Base-by-base conservation (phyloP, 2,888 invertebrate species). In the Chesias legatella region DNA sequence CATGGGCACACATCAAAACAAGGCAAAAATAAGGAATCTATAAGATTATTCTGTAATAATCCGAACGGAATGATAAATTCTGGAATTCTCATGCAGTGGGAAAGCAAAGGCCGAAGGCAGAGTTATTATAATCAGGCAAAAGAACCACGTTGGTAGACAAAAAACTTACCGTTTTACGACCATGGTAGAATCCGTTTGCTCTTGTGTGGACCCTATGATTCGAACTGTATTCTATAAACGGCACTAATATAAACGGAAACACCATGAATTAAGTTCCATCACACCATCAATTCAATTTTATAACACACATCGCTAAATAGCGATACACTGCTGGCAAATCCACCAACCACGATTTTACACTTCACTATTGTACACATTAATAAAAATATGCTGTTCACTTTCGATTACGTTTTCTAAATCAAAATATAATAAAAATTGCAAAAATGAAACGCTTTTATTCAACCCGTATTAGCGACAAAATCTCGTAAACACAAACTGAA, bases 131-230 rank as follows among this genome's bases (percentile, higher is more conserved):
- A 2, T 6, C 6, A 9, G 9, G 36, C 39, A 40, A 47, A 56
- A 37, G 31, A 33, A 61, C 55, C 55, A 63, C 58, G 63, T 61
- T 63, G 54, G 47, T 20, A 33, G 11, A 53, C 28, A 56, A 43
- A 54, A 56, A 66, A 79, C 88, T 81, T 70, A 88, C 88, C 86
- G 88, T 88, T 88, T 88, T 82, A 88, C 88, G 84, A 88, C 89
- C 89, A 89, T 89, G 85, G 78, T 88, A 86, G 85, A 86, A 84
- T 85, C 88, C 88, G 88, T 88, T 75, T 75, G 80, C 79, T 84
- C 88, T 79, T 79, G 83, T 80, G 79, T 85, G 81, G 88, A 86
- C 81, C 88, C 88, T 88, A 89, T 89, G 88, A 81, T 88, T 88
- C 73, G 81, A 79, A 79, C 63, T 79, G 79, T 79, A 63, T 63